Conservation (phyloP, 2,888 invertebrate genomes). For the Rotaria sp. region DNA sequence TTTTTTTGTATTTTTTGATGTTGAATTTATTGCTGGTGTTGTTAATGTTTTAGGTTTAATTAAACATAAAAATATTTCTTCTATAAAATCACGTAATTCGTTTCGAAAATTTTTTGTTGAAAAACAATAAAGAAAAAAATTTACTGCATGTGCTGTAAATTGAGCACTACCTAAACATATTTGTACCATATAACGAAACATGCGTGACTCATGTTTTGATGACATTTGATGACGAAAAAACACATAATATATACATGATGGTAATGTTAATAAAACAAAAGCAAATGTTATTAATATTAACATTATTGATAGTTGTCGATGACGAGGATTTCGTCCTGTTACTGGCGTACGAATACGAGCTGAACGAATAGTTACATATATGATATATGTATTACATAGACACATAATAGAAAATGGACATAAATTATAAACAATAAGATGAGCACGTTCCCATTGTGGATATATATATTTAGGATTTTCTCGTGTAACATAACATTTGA, state of each 20-base stretch:
- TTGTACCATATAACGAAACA: conserved; percentile 30
- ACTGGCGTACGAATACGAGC: background rate
- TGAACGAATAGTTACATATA: background rate
- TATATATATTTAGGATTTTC: conserved; percentile 33
- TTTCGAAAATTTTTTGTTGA: conserved; percentile 35
- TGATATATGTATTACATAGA: conserved; percentile 35
- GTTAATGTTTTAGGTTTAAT: background rate
- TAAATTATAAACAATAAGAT: conserved; percentile 37
- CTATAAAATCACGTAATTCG: conserved; percentile 18
- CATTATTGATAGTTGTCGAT: conserved; percentile 35
- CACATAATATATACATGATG: conserved; percentile 33
- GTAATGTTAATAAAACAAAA: conserved; percentile 36
- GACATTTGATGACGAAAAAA: conserved; percentile 33
- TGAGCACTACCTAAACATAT: conserved; percentile 33
- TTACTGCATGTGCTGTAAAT: conserved; percentile 39
- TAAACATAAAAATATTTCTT: background rate
- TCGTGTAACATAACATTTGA: conserved; percentile 27
- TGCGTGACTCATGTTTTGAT: background rate
- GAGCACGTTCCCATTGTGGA: conserved; percentile 37
- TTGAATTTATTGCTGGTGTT: background rate
- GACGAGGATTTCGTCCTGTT: background rate
- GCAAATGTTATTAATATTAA: conserved; percentile 37
- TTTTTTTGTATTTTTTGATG: background rate
- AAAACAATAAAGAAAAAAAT: conserved; percentile 40
- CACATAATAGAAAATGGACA: conserved; percentile 38